phyloP scores from a whole-genome alignment of 2,797 vertebrate genomes.

The Melanitta fusca region DNA sequence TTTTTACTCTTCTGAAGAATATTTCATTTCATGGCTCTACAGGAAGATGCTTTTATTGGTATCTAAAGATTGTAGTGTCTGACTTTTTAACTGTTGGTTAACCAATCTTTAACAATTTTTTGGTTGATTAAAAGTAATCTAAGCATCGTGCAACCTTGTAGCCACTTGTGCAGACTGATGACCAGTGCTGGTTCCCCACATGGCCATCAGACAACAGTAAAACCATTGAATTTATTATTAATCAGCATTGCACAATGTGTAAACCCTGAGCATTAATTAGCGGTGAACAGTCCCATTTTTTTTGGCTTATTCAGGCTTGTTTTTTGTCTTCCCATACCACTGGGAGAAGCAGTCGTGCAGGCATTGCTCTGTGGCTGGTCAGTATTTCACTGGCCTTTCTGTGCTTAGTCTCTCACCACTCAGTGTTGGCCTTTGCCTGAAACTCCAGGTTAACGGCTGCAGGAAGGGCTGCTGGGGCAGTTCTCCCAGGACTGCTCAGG shows the following conservation, averaged over 20 bases:
- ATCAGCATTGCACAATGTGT: neutral
- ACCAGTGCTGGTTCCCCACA: neutral
- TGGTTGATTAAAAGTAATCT: neutral
- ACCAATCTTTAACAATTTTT: neutral
- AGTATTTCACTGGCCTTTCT: fast-evolving
- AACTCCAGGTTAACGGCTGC: fast-evolving
- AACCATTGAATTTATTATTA: neutral
- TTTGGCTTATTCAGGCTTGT: neutral
- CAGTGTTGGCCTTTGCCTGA: neutral
- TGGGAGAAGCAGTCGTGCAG: neutral
- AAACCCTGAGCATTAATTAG: neutral
- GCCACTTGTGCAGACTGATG: neutral
- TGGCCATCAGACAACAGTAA: neutral
- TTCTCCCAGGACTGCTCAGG: neutral
- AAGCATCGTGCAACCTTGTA: neutral
- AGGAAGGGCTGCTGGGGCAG: neutral
- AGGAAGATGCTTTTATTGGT: constrained; percentile 51
- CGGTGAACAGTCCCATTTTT: neutral
- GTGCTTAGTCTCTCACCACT: too few species aligned
- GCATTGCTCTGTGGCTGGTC: neutral
- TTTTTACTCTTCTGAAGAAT: constrained; percentile 68
- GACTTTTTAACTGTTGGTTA: constrained; percentile 69
- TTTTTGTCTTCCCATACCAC: neutral
- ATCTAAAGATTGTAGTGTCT: constrained; percentile 37
- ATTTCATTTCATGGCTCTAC: constrained; percentile 24